Conservation (phyloP, 2,113 vertebrate species). For the Oryzias curvinotus region DNA sequence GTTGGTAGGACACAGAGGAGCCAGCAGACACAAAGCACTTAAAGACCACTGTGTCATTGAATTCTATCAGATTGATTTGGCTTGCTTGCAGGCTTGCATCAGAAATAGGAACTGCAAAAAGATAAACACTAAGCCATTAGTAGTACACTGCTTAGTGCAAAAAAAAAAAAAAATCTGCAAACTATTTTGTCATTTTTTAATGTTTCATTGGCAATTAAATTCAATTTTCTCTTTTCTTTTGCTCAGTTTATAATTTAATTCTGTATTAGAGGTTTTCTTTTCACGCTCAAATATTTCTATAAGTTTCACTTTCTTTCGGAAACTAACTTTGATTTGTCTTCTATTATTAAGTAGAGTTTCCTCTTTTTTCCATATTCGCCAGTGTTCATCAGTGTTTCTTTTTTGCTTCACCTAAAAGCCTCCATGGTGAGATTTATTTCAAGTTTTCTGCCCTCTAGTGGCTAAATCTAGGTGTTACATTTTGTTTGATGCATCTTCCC, state of each 20-base stretch:
- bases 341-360: no score
- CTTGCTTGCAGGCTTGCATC: conserved; percentile 45
- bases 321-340: no score
- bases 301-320: neutral
- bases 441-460: no score
- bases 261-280: no score
- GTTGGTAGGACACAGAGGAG: conserved; percentile 46
- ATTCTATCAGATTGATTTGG: conserved; percentile 62
- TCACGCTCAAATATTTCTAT: neutral
- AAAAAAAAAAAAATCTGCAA: neutral
- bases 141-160: neutral
- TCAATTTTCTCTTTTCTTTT: no score
- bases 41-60: conserved; percentile 64
- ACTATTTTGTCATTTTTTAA: neutral
- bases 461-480: neutral
- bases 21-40: conserved; percentile 58
- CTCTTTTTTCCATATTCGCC: no score
- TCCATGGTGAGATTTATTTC: no score
- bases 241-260: no score
- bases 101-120: conserved; percentile 62
- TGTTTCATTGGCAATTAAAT: no score
- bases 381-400: no score
- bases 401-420: no score
- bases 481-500: neutral
- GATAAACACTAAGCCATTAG: neutral